Evolutionary conservation across 2,888 invertebrate genomes (phyloP).

Genomic region (Stenurella melanura): DNA sequence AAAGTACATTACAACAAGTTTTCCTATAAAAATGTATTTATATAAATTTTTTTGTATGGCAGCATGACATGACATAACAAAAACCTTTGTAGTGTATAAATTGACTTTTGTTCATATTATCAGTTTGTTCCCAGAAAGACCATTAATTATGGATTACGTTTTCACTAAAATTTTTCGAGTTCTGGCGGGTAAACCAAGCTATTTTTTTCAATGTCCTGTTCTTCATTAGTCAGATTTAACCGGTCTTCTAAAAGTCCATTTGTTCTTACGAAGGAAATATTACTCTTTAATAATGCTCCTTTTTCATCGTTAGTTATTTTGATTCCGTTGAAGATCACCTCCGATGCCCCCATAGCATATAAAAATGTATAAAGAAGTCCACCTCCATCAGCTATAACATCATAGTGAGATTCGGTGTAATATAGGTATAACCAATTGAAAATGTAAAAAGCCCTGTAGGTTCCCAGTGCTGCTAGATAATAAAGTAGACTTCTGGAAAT

Average conservation of each 20-base stretch:
- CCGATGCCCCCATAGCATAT: not conserved
- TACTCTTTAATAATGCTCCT: not conserved
- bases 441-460: slow-evolving; percentile 9
- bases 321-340: not conserved
- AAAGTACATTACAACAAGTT: no score
- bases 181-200: not conserved
- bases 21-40: no score
- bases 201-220: not conserved
- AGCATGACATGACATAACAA: no score
- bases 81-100: no score
- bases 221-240: not conserved
- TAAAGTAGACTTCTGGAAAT: not conserved
- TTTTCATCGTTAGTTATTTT: not conserved
- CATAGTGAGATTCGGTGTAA: not conserved
- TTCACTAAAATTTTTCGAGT: not conserved
- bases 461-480: slow-evolving; percentile 15
- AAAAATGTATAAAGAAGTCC: not conserved
- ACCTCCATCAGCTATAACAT: not conserved
- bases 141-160: not conserved
- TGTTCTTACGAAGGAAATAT: slow-evolving; percentile 11
- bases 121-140: no score
- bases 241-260: not conserved
- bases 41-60: no score
- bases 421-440: not conserved
- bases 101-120: no score